phyloP scores from a whole-genome alignment of 1,140 invertebrate genomes.

The Saccostrea cuccullata region DNA sequence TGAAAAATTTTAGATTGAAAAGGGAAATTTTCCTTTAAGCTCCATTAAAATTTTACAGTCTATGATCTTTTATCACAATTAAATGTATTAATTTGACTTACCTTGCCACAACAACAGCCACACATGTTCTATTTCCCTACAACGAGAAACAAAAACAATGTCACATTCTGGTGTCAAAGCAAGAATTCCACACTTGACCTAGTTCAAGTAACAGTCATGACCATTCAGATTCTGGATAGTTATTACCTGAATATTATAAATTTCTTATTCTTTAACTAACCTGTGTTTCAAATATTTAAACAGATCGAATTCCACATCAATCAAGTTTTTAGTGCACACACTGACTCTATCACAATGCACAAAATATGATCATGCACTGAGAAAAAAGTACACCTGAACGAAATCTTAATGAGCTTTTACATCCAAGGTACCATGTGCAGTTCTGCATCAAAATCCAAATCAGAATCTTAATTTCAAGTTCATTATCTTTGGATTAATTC shows the following conservation, averaged over 20 bases:
- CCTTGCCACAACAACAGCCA: slow-evolving; percentile 15
- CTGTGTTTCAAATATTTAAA: background rate
- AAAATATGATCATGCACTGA: too few relatives aligned
- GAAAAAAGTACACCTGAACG: too few relatives aligned
- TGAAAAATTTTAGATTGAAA: too few relatives aligned
- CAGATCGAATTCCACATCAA: background rate
- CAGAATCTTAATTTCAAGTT: background rate
- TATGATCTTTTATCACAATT: too few relatives aligned
- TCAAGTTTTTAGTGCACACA: background rate
- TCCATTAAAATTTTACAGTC: too few relatives aligned
- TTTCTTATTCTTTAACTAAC: background rate
- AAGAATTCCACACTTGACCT: background rate
- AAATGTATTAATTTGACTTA: background rate
- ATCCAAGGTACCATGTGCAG: background rate
- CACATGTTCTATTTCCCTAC: background rate
- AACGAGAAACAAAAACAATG: background rate
- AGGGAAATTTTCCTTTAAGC: too few relatives aligned
- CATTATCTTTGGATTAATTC: background rate
- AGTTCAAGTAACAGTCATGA: background rate
- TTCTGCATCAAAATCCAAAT: too few relatives aligned
- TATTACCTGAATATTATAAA: too few relatives aligned
- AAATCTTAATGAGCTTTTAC: background rate
- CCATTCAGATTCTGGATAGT: too few relatives aligned
- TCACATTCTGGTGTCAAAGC: background rate
- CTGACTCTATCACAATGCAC: background rate